These are phyloP conservation scores for Neodiprion lecontei DNA, from an alignment of 1,140 invertebrate genomes.

Conservation along the genomic window DNA sequence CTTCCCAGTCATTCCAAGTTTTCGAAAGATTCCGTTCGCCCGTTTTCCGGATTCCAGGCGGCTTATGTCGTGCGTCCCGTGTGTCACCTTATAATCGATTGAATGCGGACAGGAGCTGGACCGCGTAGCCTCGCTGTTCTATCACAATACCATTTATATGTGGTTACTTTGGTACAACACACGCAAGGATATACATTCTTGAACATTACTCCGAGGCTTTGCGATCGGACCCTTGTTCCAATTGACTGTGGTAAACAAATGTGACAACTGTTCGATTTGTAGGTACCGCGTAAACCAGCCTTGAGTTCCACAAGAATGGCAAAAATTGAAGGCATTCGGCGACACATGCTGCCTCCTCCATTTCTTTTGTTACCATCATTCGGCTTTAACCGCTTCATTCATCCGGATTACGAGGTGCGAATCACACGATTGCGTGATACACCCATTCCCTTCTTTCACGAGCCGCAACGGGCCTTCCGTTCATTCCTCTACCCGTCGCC, in stretches of 20 bases:
- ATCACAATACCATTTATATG: not conserved
- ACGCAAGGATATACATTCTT: not conserved
- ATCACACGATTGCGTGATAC: not conserved
- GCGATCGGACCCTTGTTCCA: not conserved
- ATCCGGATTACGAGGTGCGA: slow-evolving; percentile 1
- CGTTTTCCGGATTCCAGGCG: not conserved
- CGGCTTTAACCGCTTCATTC: not conserved
- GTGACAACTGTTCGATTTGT: not conserved
- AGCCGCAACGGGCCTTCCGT: too few species aligned
- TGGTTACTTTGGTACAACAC: not conserved
- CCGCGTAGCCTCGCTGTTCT: not conserved
- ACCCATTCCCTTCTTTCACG: too few species aligned
- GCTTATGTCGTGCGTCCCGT: not conserved
- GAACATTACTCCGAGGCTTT: not conserved
- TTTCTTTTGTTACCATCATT: not conserved
- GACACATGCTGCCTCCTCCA: not conserved
- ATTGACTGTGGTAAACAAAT: not conserved
- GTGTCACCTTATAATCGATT: not conserved
- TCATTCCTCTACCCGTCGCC: too few species aligned
- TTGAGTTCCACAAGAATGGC: not conserved
- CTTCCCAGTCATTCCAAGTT: not conserved
- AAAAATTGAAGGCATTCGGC: not conserved
- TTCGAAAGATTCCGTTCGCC: not conserved
- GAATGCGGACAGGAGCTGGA: too few species aligned
- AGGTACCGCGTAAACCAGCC: too few species aligned